A percentile compares a stretch with the other conserved stretches of the same genome.
These are phyloP conservation scores for Crematogaster levior DNA, from an alignment of 2,888 invertebrate species.

Conservation along the genomic window DNA sequence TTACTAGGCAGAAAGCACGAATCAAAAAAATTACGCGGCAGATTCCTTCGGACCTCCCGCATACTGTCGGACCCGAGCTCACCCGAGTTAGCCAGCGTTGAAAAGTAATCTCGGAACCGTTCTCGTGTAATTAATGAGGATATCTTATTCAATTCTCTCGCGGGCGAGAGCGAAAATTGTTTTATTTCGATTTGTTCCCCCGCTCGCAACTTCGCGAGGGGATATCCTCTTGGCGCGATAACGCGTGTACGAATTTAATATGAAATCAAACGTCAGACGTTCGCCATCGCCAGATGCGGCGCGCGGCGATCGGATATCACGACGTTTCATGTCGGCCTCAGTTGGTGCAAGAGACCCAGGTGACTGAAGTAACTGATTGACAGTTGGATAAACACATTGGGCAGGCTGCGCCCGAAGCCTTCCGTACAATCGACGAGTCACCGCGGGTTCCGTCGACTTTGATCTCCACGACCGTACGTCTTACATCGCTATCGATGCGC, in stretches of 20 bases:
- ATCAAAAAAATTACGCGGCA: constrained; percentile 83
- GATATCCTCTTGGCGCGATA: not conserved
- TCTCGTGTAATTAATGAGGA: not conserved
- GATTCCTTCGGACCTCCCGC: constrained; percentile 84
- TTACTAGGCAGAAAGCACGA: constrained; percentile 79
- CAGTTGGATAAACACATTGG: constrained; percentile 83
- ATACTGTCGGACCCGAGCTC: constrained; percentile 56
- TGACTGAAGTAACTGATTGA: constrained; percentile 76
- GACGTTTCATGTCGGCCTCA: constrained; percentile 73
- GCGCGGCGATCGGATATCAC: constrained; percentile 75
- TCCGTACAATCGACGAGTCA: constrained; percentile 73
- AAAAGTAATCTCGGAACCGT: constrained; percentile 27
- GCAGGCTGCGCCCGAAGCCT: constrained; percentile 66
- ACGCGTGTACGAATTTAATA: constrained; percentile 8
- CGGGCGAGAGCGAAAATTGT: not conserved
- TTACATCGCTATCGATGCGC: constrained; percentile 55
- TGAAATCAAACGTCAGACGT: constrained; percentile 4
- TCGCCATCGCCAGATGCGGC: constrained; percentile 43
- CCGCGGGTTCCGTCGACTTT: constrained; percentile 64
- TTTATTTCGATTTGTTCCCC: not conserved
- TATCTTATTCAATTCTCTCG: not conserved
- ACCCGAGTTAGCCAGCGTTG: constrained; percentile 49
- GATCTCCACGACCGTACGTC: constrained; percentile 54
- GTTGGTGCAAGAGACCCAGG: constrained; percentile 67
- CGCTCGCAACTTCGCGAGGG: not conserved